phyloP scores from a whole-genome alignment of 1,140 invertebrate genomes.

The Caenorhabditis tropicalis region DNA sequence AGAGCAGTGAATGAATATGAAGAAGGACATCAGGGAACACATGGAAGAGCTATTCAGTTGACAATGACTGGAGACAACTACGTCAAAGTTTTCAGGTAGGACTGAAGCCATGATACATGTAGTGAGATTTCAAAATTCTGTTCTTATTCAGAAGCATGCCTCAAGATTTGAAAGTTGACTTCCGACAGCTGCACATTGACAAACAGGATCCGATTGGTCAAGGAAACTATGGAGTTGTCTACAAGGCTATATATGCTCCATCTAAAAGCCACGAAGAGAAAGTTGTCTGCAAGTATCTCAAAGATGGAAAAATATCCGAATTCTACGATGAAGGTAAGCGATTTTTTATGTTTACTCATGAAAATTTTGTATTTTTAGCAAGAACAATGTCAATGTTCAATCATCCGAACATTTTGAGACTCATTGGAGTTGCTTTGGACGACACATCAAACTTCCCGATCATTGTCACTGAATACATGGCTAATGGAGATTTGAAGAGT shows the following conservation, averaged over 20 bases:
- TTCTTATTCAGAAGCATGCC: conserved; percentile 7
- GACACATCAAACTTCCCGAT: conserved; percentile 32
- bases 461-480: conserved; percentile 52
- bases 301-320: conserved; percentile 41
- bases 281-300: conserved; percentile 50
- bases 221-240: conserved; percentile 50
- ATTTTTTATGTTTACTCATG: not conserved
- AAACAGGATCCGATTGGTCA: not conserved
- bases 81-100: conserved; percentile 5
- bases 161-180: conserved; percentile 2
- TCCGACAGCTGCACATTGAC: not conserved
- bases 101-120: not conserved
- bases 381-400: conserved; percentile 45
- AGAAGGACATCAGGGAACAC: not conserved
- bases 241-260: conserved; percentile 30
- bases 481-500: conserved; percentile 48
- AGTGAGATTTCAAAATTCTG: not conserved
- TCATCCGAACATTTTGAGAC: conserved; percentile 31
- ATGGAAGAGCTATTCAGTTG: not conserved
- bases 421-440: conserved; percentile 48
- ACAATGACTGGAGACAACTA: not conserved
- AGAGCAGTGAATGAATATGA: not conserved
- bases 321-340: conserved; percentile 48
- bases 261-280: not conserved
- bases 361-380: conserved; percentile 21